Percentiles rank a stretch among this genome's conserved stretches.
Conservation (phyloP, 2,113 vertebrate genomes). For the Otis tarda region DNA sequence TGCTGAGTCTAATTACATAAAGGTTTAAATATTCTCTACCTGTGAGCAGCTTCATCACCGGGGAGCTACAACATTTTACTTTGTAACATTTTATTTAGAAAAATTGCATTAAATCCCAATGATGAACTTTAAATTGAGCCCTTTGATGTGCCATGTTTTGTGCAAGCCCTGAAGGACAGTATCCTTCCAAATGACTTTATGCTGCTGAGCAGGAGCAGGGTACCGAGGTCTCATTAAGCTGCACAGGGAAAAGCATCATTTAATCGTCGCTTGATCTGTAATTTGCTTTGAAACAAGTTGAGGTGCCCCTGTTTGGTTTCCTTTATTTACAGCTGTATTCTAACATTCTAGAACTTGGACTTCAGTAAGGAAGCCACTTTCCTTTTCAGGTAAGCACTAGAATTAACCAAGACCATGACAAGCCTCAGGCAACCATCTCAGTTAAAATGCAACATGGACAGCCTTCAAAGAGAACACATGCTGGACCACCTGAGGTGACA, state of each 20-base stretch:
- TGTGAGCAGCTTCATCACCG: not conserved
- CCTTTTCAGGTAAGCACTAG: not conserved
- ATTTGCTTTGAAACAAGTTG: not conserved
- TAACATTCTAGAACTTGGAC: not conserved
- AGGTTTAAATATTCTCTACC: not conserved
- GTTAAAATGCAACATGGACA: not conserved
- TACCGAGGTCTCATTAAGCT: not conserved
- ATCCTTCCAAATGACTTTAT: not conserved
- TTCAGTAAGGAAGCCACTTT: not conserved
- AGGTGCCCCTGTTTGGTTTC: not conserved
- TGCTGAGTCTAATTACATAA: not conserved
- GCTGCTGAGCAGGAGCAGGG: not conserved
- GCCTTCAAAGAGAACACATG: not conserved
- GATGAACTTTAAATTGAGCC: rapidly evolving
- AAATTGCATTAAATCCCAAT: not conserved
- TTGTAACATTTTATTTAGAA: not conserved
- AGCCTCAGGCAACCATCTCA: not conserved
- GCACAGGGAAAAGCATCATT: not conserved
- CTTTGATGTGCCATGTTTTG: not conserved
- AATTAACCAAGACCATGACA: not conserved
- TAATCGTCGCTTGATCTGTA: not conserved
- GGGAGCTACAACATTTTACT: not conserved
- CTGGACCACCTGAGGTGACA: not conserved
- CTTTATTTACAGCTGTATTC: not conserved
- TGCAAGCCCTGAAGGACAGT: not conserved